Conservation (phyloP, 1,140 invertebrate genomes). For the Lasioglossum baleicum region DNA sequence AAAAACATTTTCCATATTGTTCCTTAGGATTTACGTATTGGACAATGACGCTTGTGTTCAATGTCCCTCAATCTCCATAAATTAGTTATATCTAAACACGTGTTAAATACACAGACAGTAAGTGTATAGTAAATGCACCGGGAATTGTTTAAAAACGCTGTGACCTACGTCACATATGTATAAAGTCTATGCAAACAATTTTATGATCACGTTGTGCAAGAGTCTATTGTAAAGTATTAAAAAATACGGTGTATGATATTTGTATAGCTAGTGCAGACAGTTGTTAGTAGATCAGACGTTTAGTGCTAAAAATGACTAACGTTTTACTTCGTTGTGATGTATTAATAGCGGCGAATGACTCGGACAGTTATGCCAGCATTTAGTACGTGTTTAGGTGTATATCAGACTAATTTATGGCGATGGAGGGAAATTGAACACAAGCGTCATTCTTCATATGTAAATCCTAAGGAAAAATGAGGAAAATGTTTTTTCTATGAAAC, state of each 20-base stretch:
- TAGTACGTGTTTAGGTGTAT: not conserved
- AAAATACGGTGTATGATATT: too few relatives aligned
- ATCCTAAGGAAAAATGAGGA: not conserved
- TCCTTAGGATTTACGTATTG: not conserved
- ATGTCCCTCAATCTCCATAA: not conserved
- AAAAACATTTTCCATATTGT: not conserved
- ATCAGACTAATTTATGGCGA: not conserved
- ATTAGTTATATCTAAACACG: conserved; percentile 9
- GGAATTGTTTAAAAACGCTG: too few relatives aligned
- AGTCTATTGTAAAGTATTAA: too few relatives aligned
- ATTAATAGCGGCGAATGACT: conserved; percentile 24
- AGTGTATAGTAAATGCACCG: too few relatives aligned
- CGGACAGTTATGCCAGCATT: conserved; percentile 2
- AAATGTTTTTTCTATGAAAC: not conserved
- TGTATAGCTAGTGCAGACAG: too few relatives aligned
- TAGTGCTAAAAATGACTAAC: not conserved
- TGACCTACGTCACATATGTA: too few relatives aligned
- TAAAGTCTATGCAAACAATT: too few relatives aligned
- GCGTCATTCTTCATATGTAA: not conserved
- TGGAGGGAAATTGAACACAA: not conserved
- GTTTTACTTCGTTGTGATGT: not conserved
- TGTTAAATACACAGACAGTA: not conserved
- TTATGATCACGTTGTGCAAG: too few relatives aligned
- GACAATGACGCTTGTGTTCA: not conserved
- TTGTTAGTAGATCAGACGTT: too few relatives aligned